Evolutionary conservation across 1,140 invertebrate genomes (phyloP).

Genomic region (Dysdera silvatica): DNA sequence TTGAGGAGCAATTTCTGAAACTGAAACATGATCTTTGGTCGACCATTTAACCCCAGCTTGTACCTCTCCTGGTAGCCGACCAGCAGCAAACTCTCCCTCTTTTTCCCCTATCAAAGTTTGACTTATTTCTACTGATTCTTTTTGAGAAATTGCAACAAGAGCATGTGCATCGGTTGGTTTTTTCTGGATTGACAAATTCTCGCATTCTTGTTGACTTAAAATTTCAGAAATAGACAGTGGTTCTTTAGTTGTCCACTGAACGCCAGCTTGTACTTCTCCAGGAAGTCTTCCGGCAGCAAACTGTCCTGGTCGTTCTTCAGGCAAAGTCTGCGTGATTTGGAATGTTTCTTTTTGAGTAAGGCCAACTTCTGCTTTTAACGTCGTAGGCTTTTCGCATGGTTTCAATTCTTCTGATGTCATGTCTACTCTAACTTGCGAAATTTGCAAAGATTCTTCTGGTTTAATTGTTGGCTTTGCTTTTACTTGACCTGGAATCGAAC

Average conservation of each 20-base stretch:
- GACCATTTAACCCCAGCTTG: conserved; percentile 25
- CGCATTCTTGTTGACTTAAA: conserved; percentile 7
- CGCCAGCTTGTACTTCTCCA: conserved; percentile 25
- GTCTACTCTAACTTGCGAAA: conserved; percentile 28
- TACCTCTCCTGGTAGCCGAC: conserved; percentile 28
- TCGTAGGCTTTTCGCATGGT: conserved; percentile 17
- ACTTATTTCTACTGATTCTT: conserved; percentile 19
- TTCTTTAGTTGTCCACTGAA: conserved; percentile 26
- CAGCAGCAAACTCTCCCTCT: conserved; percentile 22
- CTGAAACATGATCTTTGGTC: conserved; percentile 20
- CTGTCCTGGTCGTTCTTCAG: conserved; percentile 20
- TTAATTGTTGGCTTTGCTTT: conserved; percentile 21
- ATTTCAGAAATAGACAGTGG: conserved; percentile 29
- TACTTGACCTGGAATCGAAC: conserved; percentile 20
- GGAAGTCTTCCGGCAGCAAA: conserved; percentile 29
- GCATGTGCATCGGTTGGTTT: conserved; percentile 12
- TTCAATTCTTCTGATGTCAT: conserved; percentile 14
- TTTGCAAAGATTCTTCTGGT: conserved; percentile 26
- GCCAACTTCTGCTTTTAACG: conserved; percentile 14
- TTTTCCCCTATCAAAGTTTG: conserved; percentile 25
- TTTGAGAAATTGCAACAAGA: conserved; percentile 8
- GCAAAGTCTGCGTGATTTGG: conserved; percentile 15
- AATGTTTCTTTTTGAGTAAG: conserved; percentile 27
- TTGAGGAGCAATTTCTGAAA: conserved; percentile 28
- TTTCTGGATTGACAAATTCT: conserved; percentile 1